phyloP scores from a whole-genome alignment of 2,888 invertebrate species.

The Catocala fraxini region DNA sequence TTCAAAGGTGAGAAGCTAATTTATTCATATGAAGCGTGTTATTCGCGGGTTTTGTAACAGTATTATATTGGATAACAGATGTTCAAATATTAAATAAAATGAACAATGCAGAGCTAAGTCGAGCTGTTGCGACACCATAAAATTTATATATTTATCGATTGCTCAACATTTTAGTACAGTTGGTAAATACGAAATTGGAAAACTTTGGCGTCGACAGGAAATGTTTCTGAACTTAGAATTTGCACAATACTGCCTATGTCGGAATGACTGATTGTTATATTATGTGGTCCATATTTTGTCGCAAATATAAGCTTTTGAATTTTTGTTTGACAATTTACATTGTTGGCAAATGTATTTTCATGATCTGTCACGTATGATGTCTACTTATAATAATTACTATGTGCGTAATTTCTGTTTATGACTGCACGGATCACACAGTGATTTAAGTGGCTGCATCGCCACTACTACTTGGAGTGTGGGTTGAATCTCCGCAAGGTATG shows the following conservation, averaged over 20 bases:
- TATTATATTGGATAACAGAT: constrained; percentile 27
- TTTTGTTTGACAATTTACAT: too few species aligned
- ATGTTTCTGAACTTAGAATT: not conserved
- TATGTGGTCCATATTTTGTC: too few species aligned
- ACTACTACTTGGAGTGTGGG: too few species aligned
- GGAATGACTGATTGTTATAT: not conserved
- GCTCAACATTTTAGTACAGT: not conserved
- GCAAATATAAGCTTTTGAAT: too few species aligned
- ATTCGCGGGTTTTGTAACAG: constrained; percentile 20
- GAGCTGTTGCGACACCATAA: constrained; percentile 14
- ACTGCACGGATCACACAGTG: too few species aligned
- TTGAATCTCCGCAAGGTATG: too few species aligned
- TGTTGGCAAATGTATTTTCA: too few species aligned
- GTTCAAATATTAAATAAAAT: constrained; percentile 24
- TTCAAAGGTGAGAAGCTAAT: constrained; percentile 42
- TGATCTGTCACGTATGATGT: too few species aligned
- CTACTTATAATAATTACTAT: too few species aligned
- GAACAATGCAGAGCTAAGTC: constrained; percentile 17
- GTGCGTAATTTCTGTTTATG: too few species aligned
- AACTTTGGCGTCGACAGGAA: constrained; percentile 6
- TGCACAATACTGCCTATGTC: not conserved
- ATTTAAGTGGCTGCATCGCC: too few species aligned
- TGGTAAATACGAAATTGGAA: constrained; percentile 11
- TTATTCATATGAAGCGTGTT: constrained; percentile 39
- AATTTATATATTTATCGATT: not conserved